phyloP scores from a whole-genome alignment of 1,140 invertebrate species.

The Psix sp. region DNA sequence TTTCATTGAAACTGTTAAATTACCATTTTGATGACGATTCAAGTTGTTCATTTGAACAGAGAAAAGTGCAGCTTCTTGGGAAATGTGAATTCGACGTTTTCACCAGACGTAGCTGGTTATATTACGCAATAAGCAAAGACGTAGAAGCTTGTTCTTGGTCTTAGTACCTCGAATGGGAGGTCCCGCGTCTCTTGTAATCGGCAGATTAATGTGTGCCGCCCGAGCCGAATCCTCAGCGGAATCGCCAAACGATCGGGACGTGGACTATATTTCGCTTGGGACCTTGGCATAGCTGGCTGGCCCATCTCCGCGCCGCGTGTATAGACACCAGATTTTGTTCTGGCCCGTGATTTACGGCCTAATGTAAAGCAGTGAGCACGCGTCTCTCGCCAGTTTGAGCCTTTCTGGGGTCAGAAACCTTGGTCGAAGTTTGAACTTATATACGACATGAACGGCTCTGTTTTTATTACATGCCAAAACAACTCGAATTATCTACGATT shows the following conservation, averaged over 20 bases:
- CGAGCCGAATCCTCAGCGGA: slow-evolving; percentile 61
- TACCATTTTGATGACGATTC: too few species aligned
- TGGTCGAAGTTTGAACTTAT: slow-evolving; percentile 23
- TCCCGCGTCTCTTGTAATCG: slow-evolving; percentile 73
- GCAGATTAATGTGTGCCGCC: slow-evolving; percentile 74
- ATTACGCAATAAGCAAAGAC: slow-evolving; percentile 73
- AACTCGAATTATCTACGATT: slow-evolving; percentile 6
- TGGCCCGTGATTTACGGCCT: slow-evolving; percentile 55
- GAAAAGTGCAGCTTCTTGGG: not conserved
- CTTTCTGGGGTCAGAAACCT: slow-evolving; percentile 42
- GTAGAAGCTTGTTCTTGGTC: slow-evolving; percentile 68
- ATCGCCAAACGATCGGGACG: slow-evolving; percentile 59
- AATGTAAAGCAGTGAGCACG: slow-evolving; percentile 54
- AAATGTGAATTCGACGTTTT: not conserved
- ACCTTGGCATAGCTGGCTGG: slow-evolving; percentile 48
- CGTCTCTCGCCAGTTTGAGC: slow-evolving; percentile 53
- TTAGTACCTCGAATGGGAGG: slow-evolving; percentile 73
- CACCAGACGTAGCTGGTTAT: slow-evolving; percentile 47
- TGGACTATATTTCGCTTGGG: slow-evolving; percentile 62
- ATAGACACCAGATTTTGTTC: slow-evolving; percentile 50
- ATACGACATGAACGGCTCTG: slow-evolving; percentile 12
- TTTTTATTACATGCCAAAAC: not conserved
- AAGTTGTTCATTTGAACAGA: not conserved
- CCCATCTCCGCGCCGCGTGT: slow-evolving; percentile 28
- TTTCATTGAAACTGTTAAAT: too few species aligned